A percentile compares a stretch with the other conserved stretches of the same genome.
phyloP scores from a whole-genome alignment of 1,140 invertebrate genomes.

The Tetranychus cinnabarinus region DNA sequence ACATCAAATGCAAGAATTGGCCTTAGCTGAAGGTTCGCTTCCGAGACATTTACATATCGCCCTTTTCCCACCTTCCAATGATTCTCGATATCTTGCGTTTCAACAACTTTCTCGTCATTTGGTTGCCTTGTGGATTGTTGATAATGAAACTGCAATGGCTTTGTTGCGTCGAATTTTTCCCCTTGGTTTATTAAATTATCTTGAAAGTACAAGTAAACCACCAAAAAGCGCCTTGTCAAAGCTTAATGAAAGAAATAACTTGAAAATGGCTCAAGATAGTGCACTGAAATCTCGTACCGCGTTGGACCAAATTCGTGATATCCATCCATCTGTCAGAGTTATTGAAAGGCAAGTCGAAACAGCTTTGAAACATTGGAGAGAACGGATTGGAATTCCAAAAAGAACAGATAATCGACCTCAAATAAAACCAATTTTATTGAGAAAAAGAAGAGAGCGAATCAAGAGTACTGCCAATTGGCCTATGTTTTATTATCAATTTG shows the following conservation, averaged over 20 bases:
- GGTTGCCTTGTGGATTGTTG: constrained; percentile 90
- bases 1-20: constrained; percentile 78
- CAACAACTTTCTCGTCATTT: constrained; percentile 80
- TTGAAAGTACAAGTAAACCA: constrained; percentile 10
- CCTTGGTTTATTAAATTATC: constrained; percentile 29
- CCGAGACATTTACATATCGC: constrained; percentile 76
- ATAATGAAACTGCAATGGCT: constrained; percentile 70
- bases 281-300: not conserved
- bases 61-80: constrained; percentile 53
- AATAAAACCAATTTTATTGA: constrained; percentile 58
- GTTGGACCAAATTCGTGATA: constrained; percentile 14
- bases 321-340: constrained; percentile 17
- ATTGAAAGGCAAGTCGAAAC: constrained; percentile 34
- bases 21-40: constrained; percentile 86
- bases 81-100: constrained; percentile 44
- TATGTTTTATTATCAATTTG: constrained; percentile 87
- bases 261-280: constrained; percentile 10
- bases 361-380: constrained; percentile 71
- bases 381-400: constrained; percentile 37
- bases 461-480: constrained; percentile 79
- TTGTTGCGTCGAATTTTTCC: constrained; percentile 58
- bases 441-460: constrained; percentile 56
- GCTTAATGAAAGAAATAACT: constrained; percentile 8
- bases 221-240: constrained; percentile 4
- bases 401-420: constrained; percentile 17